phyloP scores from a whole-genome alignment of 2,888 invertebrate genomes.

The Hofmannophila pseudospretella region DNA sequence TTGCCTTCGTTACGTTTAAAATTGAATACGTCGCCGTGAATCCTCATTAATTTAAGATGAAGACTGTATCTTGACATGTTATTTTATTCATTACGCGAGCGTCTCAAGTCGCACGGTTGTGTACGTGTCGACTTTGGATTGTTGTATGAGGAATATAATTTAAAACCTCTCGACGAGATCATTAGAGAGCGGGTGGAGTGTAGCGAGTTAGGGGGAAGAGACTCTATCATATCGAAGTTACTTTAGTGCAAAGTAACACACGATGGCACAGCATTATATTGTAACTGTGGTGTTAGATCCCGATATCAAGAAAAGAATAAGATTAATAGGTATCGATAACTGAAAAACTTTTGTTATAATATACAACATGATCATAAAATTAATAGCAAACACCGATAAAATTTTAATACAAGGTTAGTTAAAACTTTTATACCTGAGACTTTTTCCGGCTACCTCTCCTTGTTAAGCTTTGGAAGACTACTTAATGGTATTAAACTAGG shows the following conservation, averaged over 20 bases:
- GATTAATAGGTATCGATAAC: too few species aligned
- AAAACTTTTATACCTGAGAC: constrained; percentile 7
- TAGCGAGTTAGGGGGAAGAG: constrained; percentile 25
- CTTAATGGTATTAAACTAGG: constrained; percentile 24
- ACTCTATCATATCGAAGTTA: too few species aligned
- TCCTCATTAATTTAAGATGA: constrained; percentile 75
- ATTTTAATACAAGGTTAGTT: background rate
- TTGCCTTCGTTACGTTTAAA: constrained; percentile 68
- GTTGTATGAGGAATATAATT: constrained; percentile 68
- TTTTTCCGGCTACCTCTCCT: constrained; percentile 7
- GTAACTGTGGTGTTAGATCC: too few species aligned
- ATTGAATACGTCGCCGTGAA: constrained; percentile 67
- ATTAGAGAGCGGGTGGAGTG: constrained; percentile 42
- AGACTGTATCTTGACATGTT: constrained; percentile 71
- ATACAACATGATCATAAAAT: background rate
- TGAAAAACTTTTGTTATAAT: too few species aligned
- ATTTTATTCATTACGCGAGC: constrained; percentile 73
- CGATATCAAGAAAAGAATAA: too few species aligned
- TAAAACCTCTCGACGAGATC: constrained; percentile 66
- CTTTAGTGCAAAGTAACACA: too few species aligned
- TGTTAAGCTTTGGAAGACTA: constrained; percentile 13
- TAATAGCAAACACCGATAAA: background rate
- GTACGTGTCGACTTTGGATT: constrained; percentile 63
- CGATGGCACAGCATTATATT: too few species aligned
- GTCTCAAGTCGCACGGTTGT: constrained; percentile 51